phyloP scores from a whole-genome alignment of 2,113 vertebrate genomes.

The Columbina picui region DNA sequence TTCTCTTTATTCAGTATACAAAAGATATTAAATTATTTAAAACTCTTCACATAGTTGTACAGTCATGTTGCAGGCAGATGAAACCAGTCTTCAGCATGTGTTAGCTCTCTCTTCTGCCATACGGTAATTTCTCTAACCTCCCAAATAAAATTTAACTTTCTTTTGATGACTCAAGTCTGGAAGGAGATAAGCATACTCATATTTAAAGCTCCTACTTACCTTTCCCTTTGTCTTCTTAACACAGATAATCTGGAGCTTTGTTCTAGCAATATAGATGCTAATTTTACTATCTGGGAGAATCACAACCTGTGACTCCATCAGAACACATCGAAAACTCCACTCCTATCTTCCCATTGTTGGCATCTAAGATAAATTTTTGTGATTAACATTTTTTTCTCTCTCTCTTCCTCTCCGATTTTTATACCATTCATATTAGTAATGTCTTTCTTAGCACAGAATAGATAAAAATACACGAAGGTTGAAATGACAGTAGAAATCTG shows the following conservation, averaged over 20 bases:
- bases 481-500: neutral
- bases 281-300: constrained; percentile 36
- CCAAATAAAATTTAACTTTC: constrained; percentile 40
- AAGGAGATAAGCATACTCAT: neutral
- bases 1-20: neutral
- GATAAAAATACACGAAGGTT: neutral
- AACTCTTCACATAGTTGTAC: neutral
- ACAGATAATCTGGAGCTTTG: constrained; percentile 17
- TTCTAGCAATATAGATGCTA: constrained; percentile 30
- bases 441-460: neutral
- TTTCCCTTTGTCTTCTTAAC: constrained; percentile 29
- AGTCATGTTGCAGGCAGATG: neutral
- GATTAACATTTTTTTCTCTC: neutral
- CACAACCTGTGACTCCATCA: neutral
- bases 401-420: neutral
- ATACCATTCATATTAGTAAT: neutral
- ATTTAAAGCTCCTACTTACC: constrained; percentile 20
- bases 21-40: neutral
- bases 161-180: constrained; percentile 28
- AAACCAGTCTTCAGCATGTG: neutral
- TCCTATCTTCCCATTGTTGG: neutral
- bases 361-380: neutral
- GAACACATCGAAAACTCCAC: neutral
- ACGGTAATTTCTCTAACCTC: constrained; percentile 13
- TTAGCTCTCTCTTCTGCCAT: neutral